phyloP scores from a whole-genome alignment of 2,113 vertebrate species.

The Rhinoptilus africanus region DNA sequence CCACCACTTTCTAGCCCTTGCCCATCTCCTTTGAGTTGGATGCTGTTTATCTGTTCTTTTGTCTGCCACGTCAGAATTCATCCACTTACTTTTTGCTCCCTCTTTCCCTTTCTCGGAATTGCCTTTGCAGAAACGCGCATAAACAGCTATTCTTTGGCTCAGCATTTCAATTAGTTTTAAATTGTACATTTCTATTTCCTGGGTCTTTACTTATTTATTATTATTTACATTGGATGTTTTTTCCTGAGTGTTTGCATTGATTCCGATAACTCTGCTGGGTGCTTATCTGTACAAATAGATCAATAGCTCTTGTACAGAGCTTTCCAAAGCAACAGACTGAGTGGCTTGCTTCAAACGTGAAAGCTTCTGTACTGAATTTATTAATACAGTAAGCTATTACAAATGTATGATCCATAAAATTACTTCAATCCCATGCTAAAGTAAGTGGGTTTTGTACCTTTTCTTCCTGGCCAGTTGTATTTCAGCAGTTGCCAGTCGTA shows the following conservation, averaged over 20 bases:
- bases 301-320: neutral
- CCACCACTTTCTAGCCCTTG: neutral
- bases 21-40: neutral
- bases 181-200: neutral
- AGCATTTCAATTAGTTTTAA: conserved; percentile 37
- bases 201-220: neutral
- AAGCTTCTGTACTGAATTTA: neutral
- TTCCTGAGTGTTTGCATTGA: neutral
- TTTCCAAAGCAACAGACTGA: neutral
- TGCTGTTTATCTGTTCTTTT: neutral
- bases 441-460: neutral
- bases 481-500: neutral
- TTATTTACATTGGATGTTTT: conserved; percentile 20
- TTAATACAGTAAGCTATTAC: neutral
- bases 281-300: conserved; percentile 2
- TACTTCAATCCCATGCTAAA: neutral
- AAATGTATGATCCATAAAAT: neutral
- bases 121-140: neutral
- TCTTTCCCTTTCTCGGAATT: neutral
- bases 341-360: neutral
- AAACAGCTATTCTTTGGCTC: neutral
- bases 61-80: neutral
- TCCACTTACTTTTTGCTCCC: neutral
- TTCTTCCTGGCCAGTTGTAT: neutral
- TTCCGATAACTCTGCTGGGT: conserved; percentile 7